A percentile compares a stretch with the other conserved stretches of the same genome.
Conservation (phyloP, 2,888 invertebrate genomes). For the Euzophera pinguis region DNA sequence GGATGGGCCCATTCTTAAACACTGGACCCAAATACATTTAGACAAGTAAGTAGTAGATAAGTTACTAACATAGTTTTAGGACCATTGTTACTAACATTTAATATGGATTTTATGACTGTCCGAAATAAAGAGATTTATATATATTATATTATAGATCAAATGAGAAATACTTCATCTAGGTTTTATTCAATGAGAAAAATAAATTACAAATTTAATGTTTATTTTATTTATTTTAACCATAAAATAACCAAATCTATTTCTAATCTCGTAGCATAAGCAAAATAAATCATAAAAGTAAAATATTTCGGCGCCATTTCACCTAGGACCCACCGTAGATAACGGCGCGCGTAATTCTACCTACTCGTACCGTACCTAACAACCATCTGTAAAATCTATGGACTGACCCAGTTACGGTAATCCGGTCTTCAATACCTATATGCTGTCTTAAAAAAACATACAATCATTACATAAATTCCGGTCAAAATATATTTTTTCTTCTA, state of each 20-base stretch:
- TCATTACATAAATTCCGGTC: conserved; percentile 1
- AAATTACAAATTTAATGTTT: too few relatives aligned
- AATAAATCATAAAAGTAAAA: not conserved
- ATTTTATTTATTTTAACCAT: too few relatives aligned
- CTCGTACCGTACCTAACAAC: conserved; percentile 29
- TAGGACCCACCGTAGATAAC: conserved; percentile 19
- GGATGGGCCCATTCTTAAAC: too few relatives aligned
- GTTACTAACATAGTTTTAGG: too few relatives aligned
- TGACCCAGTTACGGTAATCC: conserved; percentile 36
- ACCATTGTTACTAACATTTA: too few relatives aligned
- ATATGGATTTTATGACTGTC: too few relatives aligned
- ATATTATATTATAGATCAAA: too few relatives aligned
- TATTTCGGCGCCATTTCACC: conserved; percentile 10
- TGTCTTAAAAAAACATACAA: conserved; percentile 47
- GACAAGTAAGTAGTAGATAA: too few relatives aligned
- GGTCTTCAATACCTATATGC: conserved; percentile 41
- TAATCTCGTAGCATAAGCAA: not conserved
- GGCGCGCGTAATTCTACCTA: conserved; percentile 30
- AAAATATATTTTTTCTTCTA: not conserved
- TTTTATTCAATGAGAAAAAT: too few relatives aligned
- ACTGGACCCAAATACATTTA: too few relatives aligned
- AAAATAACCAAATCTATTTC: not conserved
- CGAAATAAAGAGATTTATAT: too few relatives aligned
- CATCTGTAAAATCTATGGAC: conserved; percentile 28
- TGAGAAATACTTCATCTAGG: too few relatives aligned